A percentile compares a stretch with the other conserved stretches of the same genome.
These are phyloP conservation scores for Marronus borbonicus DNA, from an alignment of 2,888 invertebrate genomes.

Conservation along the genomic window DNA sequence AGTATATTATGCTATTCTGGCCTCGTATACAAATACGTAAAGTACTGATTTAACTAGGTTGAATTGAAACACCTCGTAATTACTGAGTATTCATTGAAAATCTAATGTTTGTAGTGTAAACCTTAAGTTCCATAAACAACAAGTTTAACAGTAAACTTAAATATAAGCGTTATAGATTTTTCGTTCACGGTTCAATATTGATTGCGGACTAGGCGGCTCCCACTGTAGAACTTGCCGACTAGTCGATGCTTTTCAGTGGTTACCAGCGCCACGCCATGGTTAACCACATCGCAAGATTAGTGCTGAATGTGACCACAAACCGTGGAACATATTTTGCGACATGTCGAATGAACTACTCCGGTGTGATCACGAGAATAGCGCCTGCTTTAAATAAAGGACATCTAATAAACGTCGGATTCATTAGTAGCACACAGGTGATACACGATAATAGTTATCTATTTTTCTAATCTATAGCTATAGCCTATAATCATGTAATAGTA, in stretches of 20 bases:
- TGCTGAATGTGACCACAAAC: slow-evolving; percentile 36
- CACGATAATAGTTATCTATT: not conserved
- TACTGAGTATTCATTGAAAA: not conserved
- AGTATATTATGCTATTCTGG: no score
- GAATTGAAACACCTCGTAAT: not conserved
- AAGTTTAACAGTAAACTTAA: no score
- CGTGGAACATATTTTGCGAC: slow-evolving; percentile 24
- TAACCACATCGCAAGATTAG: slow-evolving; percentile 29
- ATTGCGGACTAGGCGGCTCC: slow-evolving; percentile 39
- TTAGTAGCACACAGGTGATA: slow-evolving; percentile 5
- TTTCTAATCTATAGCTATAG: not conserved
- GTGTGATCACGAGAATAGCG: not conserved
- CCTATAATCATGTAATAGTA: no score
- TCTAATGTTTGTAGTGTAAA: no score
- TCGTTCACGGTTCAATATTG: slow-evolving; percentile 16
- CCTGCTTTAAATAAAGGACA: not conserved
- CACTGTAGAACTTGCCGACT: not conserved
- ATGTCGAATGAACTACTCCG: slow-evolving; percentile 26
- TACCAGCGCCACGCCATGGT: slow-evolving; percentile 48
- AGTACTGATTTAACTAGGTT: no score
- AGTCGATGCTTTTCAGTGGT: slow-evolving; percentile 45
- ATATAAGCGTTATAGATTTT: slow-evolving; percentile 4
- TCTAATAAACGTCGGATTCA: not conserved
- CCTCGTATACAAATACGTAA: no score
- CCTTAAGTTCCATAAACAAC: no score